A percentile compares a stretch with the other conserved stretches of the same genome.
Evolutionary conservation across 2,113 vertebrate genomes (phyloP).

Genomic region (Ia io): DNA sequence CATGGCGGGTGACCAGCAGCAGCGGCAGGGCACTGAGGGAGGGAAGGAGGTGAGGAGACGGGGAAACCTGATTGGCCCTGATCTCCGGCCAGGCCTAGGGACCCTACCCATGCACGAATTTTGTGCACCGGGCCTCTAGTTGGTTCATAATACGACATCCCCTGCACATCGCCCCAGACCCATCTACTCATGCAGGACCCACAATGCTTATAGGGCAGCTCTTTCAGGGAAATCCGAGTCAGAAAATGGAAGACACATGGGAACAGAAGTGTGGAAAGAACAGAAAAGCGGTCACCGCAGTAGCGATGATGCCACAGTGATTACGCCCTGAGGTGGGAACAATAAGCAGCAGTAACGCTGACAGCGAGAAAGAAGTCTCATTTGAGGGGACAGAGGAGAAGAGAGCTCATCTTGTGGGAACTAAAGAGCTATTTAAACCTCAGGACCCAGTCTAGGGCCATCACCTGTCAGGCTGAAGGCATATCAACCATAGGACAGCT

Average conservation of each 20-base stretch:
- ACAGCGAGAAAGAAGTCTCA: background rate
- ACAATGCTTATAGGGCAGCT: background rate
- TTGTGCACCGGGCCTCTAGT: no score
- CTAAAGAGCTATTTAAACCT: conserved; percentile 30
- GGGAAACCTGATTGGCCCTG: no score
- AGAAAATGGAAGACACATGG: background rate
- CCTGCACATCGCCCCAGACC: rapidly evolving
- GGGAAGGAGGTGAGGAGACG: no score
- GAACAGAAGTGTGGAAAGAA: background rate
- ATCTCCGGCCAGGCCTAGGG: no score
- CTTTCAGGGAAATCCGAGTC: background rate
- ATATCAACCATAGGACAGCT: conserved; percentile 17
- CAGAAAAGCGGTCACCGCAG: background rate
- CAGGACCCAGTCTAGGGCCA: conserved; percentile 16
- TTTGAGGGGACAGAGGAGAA: background rate
- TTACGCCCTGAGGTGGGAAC: background rate
- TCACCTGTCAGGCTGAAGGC: conserved; percentile 26
- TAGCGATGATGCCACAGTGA: background rate
- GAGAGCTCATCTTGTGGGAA: background rate
- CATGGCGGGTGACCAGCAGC: no score
- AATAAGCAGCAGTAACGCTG: background rate
- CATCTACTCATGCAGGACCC: background rate
- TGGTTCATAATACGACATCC: rapidly evolving
- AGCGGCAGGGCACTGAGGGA: no score
- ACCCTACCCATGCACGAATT: no score